Base-by-base conservation (phyloP, 2,888 invertebrate genomes). In the Monopis laevigella region DNA sequence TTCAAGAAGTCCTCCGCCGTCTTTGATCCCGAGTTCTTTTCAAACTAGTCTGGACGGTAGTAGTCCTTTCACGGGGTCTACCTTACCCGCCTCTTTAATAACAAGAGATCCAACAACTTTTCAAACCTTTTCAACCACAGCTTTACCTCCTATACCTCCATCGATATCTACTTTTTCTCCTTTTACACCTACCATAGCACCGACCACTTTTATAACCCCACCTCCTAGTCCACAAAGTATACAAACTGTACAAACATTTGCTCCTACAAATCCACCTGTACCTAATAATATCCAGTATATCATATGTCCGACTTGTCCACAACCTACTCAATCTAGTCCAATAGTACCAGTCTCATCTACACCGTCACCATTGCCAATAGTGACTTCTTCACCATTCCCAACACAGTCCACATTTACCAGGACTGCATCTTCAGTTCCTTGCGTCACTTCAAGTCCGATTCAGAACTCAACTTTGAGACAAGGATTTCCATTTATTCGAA, bases 401-500 rank as follows among this genome's bases (percentile, higher is more conserved):
- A n/a, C n/a, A n/a, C 8, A 17, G 8, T 21, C 19, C 19, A 11
- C 36, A 12, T 5, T 5, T 7, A 19, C 36, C 12, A 13, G 21
- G 13, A 36, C 36, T 12, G 21, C 36, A 12, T 2, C 21, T 2
- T 12, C 4, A 36, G 21, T 12, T 6, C 36, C 36, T 19, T 19
- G 36, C 11, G 36, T 12, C 12, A 19, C 36, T 2, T 21, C 19
- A 7, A n/a, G 21, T 12, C 36, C 19, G 12, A 12, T 36, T 7
- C 10, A 3, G 13, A 19, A 21, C 17, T 17, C 36, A 21, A 36
- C 36, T 3, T 13, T 21, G 2, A 19, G 21, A 11, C 6, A 7
- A 24, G 21, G 21, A 12, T 36, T 21, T 12, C 50, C 48, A 2
- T 49, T 62, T 7, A 40, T 75, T 19, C 64, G 54, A 47, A 73